Evolutionary conservation across 2,888 invertebrate genomes (phyloP).

Genomic region (Dendrolimus houi): DNA sequence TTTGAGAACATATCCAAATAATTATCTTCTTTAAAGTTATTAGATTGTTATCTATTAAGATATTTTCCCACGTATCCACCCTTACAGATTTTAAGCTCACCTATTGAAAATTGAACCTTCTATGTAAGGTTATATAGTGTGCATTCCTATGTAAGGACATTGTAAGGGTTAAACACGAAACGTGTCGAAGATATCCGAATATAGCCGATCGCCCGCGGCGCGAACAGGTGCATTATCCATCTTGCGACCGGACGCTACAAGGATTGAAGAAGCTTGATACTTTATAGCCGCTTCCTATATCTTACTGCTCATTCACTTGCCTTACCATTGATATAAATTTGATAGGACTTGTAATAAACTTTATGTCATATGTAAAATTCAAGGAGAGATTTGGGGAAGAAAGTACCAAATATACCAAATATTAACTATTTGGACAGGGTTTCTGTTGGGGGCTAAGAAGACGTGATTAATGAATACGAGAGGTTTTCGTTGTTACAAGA

Average conservation of each 20-base stretch:
- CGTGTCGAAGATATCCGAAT: slow-evolving; percentile 32
- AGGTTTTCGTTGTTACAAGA: too few species aligned
- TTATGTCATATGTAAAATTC: too few species aligned
- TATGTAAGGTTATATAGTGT: too few species aligned
- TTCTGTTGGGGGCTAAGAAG: too few species aligned
- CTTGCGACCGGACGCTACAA: slow-evolving; percentile 50
- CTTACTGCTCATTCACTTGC: too few species aligned
- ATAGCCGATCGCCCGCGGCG: slow-evolving; percentile 40
- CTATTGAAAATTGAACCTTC: neutral
- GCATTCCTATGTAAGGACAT: too few species aligned
- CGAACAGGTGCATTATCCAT: slow-evolving; percentile 62
- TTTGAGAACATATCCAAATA: neutral
- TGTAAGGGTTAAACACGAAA: slow-evolving; percentile 24
- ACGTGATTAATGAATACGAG: too few species aligned
- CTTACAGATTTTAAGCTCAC: neutral
- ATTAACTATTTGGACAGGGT: too few species aligned
- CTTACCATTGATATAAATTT: too few species aligned
- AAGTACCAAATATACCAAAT: too few species aligned
- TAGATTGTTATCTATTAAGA: neutral
- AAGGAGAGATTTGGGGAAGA: too few species aligned
- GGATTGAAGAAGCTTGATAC: slow-evolving; percentile 30
- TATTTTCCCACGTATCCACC: slow-evolving; percentile 1
- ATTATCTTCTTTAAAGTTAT: neutral
- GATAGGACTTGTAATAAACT: too few species aligned
- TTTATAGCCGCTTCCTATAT: slow-evolving; percentile 12